These are phyloP conservation scores for Craniophora ligustri DNA, from an alignment of 2,888 invertebrate species.

Conservation along the genomic window DNA sequence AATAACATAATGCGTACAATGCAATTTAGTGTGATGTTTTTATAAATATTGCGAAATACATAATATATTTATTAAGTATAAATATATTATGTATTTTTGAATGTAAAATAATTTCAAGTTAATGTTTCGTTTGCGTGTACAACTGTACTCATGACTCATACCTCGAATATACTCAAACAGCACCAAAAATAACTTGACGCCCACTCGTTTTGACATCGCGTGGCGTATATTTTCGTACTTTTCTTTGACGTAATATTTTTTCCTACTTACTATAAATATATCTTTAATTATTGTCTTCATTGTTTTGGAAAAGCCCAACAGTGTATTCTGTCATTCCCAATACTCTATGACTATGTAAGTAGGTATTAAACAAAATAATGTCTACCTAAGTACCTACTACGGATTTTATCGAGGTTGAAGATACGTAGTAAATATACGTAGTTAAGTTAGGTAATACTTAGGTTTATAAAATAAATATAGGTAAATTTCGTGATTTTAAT, in stretches of 20 bases:
- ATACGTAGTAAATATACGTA: too few species aligned
- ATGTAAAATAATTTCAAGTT: neutral
- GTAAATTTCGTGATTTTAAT: too few species aligned
- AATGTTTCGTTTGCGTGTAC: neutral
- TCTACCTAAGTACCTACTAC: too few species aligned
- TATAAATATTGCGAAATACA: constrained; percentile 11
- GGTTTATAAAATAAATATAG: too few species aligned
- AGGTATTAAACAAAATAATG: too few species aligned
- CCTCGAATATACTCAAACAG: neutral
- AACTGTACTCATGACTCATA: neutral
- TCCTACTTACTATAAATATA: too few species aligned
- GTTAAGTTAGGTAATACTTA: too few species aligned
- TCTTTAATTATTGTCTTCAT: too few species aligned
- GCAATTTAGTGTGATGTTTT: constrained; percentile 7
- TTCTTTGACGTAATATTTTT: neutral
- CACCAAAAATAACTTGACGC: neutral
- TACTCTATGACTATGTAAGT: too few species aligned
- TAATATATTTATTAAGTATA: neutral
- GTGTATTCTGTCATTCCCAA: too few species aligned
- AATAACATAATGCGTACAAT: constrained; percentile 7
- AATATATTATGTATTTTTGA: neutral
- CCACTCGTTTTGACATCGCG: neutral
- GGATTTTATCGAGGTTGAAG: too few species aligned
- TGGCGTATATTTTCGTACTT: neutral
- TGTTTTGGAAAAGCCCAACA: too few species aligned